Percentiles rank a stretch among this genome's conserved stretches.
Evolutionary conservation across 2,888 invertebrate genomes (phyloP).

Genomic region (Monoplex corrugatus): DNA sequence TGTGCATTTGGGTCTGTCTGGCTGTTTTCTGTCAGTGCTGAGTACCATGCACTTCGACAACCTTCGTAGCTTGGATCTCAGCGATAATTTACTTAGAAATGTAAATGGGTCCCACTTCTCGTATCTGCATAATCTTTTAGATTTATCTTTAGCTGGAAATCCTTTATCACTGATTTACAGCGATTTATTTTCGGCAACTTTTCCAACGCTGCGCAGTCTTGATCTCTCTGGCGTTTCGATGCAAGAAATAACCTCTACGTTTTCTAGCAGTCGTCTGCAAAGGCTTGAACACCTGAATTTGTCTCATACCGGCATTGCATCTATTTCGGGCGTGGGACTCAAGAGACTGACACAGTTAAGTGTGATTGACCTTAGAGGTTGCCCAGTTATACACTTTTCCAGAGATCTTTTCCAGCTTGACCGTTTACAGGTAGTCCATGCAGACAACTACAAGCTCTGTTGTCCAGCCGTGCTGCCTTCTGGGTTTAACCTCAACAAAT

Average conservation of each 20-base stretch:
- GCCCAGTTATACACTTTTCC: background rate
- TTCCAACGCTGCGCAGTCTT: background rate
- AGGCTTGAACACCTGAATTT: background rate
- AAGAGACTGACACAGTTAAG: background rate
- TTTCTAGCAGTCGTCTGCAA: background rate
- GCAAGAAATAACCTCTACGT: background rate
- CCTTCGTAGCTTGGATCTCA: conserved; percentile 13
- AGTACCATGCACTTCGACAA: too few species aligned
- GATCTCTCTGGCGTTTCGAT: background rate
- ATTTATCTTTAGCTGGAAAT: background rate
- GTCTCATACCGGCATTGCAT: background rate
- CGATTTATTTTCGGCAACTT: too few species aligned
- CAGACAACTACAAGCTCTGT: background rate
- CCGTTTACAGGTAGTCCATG: background rate
- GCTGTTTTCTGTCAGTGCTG: background rate
- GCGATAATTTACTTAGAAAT: background rate
- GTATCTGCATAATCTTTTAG: background rate
- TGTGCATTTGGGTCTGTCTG: background rate
- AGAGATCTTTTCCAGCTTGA: background rate
- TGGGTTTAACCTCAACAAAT: background rate
- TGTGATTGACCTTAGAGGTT: background rate
- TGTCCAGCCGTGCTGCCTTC: background rate
- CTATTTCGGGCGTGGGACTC: background rate
- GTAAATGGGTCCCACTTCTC: background rate
- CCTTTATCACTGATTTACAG: too few species aligned